Evolutionary conservation across 2,888 invertebrate species (phyloP), one percentile per base, ranked within the genome.

Genomic region (Chaitophorus viminalis): DNA sequence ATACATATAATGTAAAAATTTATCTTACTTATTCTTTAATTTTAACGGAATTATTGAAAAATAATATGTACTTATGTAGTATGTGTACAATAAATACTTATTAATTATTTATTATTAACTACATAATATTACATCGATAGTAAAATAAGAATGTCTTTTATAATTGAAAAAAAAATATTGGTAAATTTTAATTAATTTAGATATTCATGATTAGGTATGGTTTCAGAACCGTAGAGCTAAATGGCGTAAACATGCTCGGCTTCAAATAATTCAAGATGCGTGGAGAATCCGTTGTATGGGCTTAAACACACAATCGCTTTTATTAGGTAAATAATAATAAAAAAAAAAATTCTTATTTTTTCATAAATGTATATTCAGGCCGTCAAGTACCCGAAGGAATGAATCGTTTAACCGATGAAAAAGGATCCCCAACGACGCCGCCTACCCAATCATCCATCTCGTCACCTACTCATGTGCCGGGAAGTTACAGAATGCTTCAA

Each of bases 221-320:
- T 97, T 97, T 92, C 97, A 97, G 93, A 97, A 97, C 91, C 93
- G 97, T 74, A 93, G 97, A 83, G 97, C 97, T 9, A 97, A 97
- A 92, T 97, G 97, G 97, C 94, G 97, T 31, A 97, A 97, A 91
- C 96, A 97, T 91, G 96, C 97, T 1, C 93, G 97, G 0, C 92
- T 97, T 89, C 97, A 97, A 91, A 92, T 97, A 83, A 92, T 97
- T 33, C 97, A 97, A 91, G 97, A 97, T 91, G 97, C 97, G 1
- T 97, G 97, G 97, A 92, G 97, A 90, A 96, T 97, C 96, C 94
- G 97, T 89, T 97, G 96, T 91, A 93, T 97, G 36, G 96, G 96
- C 0, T 90, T 95, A 25, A 94, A 94, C 9, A 93, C 94, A 0
- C 94, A 94, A 3, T 93, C 94, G 0, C 92, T 94, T 21, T 92